Percentiles rank a stretch among this genome's conserved stretches.
phyloP scores from a whole-genome alignment of 2,113 vertebrate species.

The Tursiops truncatus region DNA sequence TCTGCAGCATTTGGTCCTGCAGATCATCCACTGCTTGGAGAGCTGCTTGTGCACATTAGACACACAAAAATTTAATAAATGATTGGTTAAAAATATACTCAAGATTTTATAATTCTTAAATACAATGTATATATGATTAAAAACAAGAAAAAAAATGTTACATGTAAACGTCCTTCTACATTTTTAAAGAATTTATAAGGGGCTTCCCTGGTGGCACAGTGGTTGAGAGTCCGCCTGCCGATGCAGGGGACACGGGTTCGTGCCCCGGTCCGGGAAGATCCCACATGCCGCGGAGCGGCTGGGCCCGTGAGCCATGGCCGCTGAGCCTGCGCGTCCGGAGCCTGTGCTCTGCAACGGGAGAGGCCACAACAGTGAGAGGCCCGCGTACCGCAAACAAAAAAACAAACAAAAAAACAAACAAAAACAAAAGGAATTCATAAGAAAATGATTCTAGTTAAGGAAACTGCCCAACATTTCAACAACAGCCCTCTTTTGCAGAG shows the following conservation, averaged over 20 bases:
- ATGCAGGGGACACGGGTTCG: no score
- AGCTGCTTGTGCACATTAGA: background rate
- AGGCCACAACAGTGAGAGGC: no score
- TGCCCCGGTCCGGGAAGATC: no score
- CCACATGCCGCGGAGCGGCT: no score
- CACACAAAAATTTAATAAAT: background rate
- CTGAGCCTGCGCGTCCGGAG: no score
- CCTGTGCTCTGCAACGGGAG: no score
- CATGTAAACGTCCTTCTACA: background rate
- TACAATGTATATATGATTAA: background rate
- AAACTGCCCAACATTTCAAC: background rate
- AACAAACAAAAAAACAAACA: no score
- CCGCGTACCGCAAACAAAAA: no score
- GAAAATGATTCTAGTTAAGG: background rate
- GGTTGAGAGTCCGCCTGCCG: no score
- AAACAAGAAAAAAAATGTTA: background rate
- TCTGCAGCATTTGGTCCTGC: background rate
- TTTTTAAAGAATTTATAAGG: conserved; percentile 11
- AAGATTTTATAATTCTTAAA: background rate
- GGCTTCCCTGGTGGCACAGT: no score
- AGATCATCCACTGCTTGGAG: background rate
- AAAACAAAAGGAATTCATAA: background rate
- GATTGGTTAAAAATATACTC: background rate
- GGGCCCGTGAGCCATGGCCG: no score
- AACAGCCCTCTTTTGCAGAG: background rate